Evolutionary conservation across 2,888 invertebrate species (phyloP), one percentile per base, ranked within the genome.

Genomic region (Ceramica pisi): DNA sequence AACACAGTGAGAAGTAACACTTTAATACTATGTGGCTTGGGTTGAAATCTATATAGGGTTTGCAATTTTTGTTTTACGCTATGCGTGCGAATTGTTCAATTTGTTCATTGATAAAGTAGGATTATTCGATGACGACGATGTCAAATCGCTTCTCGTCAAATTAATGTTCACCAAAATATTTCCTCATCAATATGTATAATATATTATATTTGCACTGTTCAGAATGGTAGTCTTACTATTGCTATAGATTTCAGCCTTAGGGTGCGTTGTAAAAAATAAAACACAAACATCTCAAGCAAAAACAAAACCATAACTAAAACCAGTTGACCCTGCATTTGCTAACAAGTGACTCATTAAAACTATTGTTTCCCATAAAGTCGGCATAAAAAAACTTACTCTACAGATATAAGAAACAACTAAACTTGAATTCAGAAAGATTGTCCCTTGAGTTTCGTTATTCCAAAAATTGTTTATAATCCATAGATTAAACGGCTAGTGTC

Each of bases 201-300:
- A 26, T 4, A 2, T 2, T 4, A 48, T 4, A 26, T 51, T 46
- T 38, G 6, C n/a, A 55, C 9, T 14, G 44, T 44, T 21, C 8
- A 21, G 1, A 35, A 31, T 16, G 16, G 12, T 53, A 14, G 7
- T 38, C 5, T 26, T 12, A n/a, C 12, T 41, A 62, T 56, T 14
- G 55, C 21, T 51, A 65, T 61, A 80, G 80, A 77, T 80, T 80
- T 80, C 78, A 81, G 51, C 61, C 64, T 57, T 31, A 21, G 14
- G 21, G 35, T 74, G 19, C 9, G n/a, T 56, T 55, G 57, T 26
- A 48, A 78, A 69, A 38, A 50, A 67, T 48, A 44, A 50, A 62
- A 78, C 51, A 53, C 23, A 60, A 75, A 61, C 26, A n/a, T 53
- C 21, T 23, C 48, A 55, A 79, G 21, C 44, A 53, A 62, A 53